phyloP scores from a whole-genome alignment of 2,888 invertebrate genomes.

The Erebia epiphron region DNA sequence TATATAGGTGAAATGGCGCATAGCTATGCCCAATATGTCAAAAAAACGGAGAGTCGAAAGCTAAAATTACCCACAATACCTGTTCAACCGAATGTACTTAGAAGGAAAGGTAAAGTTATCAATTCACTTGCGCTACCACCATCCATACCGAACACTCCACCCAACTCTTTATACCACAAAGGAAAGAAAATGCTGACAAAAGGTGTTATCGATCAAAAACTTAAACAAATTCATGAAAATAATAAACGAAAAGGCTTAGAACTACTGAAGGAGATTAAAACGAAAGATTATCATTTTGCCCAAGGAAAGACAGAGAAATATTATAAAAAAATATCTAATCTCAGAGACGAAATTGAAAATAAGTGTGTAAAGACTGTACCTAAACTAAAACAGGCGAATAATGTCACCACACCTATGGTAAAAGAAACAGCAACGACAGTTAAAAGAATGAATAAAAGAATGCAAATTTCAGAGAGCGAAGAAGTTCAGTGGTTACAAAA shows the following conservation, averaged over 20 bases:
- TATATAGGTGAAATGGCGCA: conserved; percentile 70
- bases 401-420: conserved; percentile 46
- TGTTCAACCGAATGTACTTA: conserved; percentile 62
- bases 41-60: conserved; percentile 59
- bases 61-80: conserved; percentile 64
- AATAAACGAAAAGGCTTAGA: conserved; percentile 63
- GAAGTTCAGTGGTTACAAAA: conserved; percentile 79
- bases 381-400: conserved; percentile 46
- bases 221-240: conserved; percentile 60
- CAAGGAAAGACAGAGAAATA: conserved; percentile 58
- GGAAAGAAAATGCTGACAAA: conserved; percentile 65
- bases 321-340: conserved; percentile 50
- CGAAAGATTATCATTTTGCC: conserved; percentile 56
- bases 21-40: conserved; percentile 61
- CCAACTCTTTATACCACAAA: conserved; percentile 55
- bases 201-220: conserved; percentile 61
- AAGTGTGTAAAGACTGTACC: conserved; percentile 45
- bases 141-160: conserved; percentile 48
- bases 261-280: conserved; percentile 61
- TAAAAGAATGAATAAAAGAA: conserved; percentile 76
- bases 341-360: conserved; percentile 56
- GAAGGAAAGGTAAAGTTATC: conserved; percentile 53
- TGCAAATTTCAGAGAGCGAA: conserved; percentile 70
- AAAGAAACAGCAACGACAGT: conserved; percentile 79
- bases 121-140: conserved; percentile 25